These are phyloP conservation scores for Synanthedon andrenaeformis DNA, from an alignment of 2,888 invertebrate species.

Conservation along the genomic window DNA sequence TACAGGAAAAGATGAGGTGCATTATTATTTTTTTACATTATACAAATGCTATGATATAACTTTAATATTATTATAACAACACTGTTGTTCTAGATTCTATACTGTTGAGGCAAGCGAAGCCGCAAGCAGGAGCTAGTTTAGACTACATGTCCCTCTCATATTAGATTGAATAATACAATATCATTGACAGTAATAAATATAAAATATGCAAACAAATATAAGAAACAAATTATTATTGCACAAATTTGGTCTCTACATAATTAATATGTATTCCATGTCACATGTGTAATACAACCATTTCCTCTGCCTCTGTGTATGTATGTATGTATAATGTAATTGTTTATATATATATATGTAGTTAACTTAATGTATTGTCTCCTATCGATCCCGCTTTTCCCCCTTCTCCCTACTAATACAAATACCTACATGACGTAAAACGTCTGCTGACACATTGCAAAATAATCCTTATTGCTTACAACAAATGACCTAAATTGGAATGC, in stretches of 20 bases:
- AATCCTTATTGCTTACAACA: conserved; percentile 20
- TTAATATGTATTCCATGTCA: neutral
- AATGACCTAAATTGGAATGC: conserved; percentile 30
- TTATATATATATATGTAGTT: conserved; percentile 1
- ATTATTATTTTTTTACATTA: no score
- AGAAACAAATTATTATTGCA: no score
- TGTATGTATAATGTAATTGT: neutral
- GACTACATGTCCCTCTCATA: no score
- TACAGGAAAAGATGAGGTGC: no score
- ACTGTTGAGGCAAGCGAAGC: no score
- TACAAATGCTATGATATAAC: no score
- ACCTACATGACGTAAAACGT: conserved; percentile 1
- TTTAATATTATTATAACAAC: no score
- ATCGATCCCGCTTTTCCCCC: conserved; percentile 28
- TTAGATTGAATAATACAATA: no score
- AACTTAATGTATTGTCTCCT: conserved; percentile 1
- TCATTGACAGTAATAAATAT: no score
- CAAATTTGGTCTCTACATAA: neutral
- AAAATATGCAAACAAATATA: no score
- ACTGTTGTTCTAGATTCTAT: no score
- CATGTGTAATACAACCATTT: conserved; percentile 6
- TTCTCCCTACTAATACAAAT: conserved; percentile 4
- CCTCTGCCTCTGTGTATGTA: conserved; percentile 4
- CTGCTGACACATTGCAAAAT: conserved; percentile 20
- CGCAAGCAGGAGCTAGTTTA: no score